Evolutionary conservation across 2,113 vertebrate genomes (phyloP).

Genomic region (Cephalopholis sonnerati): DNA sequence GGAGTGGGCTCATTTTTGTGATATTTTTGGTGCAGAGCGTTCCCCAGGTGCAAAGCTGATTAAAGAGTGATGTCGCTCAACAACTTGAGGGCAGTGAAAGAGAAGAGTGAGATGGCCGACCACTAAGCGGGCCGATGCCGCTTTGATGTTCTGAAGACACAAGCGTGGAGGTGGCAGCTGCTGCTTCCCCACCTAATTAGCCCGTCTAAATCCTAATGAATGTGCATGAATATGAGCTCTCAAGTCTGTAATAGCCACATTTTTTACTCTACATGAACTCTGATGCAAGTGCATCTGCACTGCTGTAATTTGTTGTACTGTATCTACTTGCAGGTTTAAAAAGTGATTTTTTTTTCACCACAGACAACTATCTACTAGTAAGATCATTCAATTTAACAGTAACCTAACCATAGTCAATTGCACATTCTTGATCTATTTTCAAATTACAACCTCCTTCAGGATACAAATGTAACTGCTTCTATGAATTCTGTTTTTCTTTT

Average conservation of each 20-base stretch:
- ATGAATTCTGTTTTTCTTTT: background rate
- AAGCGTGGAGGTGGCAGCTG: constrained; percentile 18
- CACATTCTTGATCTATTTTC: too few relatives aligned
- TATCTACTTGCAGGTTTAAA: background rate
- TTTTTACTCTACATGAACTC: background rate
- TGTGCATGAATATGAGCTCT: constrained; percentile 13
- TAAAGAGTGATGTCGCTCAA: constrained; percentile 69
- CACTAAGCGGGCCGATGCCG: constrained; percentile 41
- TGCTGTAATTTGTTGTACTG: background rate
- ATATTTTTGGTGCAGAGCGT: constrained; percentile 57
- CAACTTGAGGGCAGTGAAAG: constrained; percentile 58
- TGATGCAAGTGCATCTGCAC: too few relatives aligned
- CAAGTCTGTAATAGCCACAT: background rate
- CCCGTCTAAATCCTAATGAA: constrained; percentile 62
- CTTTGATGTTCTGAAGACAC: constrained; percentile 70
- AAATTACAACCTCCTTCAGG: too few relatives aligned
- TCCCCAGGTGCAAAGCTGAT: constrained; percentile 74
- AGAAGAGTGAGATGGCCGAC: constrained; percentile 54
- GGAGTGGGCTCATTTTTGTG: constrained; percentile 58
- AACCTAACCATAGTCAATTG: too few relatives aligned
- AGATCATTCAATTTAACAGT: too few relatives aligned
- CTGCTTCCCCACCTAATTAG: constrained; percentile 68
- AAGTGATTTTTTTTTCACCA: too few relatives aligned
- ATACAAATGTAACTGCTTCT: background rate
- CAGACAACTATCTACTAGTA: too few relatives aligned